A percentile compares a stretch with the other conserved stretches of the same genome.
phyloP scores from a whole-genome alignment of 2,888 invertebrate genomes.

The Eupithecia dodoneata region DNA sequence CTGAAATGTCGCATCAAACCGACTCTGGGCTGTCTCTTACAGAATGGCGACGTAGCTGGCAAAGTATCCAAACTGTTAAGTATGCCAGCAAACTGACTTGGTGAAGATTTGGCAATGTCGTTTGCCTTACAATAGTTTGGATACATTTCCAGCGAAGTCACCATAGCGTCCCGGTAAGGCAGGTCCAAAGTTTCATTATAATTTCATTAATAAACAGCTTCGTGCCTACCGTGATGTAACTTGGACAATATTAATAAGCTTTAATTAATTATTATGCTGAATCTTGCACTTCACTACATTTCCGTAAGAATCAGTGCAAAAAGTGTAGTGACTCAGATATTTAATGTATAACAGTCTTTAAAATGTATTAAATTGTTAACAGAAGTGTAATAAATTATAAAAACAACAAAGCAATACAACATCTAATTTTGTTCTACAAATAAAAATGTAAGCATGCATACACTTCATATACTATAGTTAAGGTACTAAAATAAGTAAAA shows the following conservation, averaged over 20 bases:
- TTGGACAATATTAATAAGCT: background rate
- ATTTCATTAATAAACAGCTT: background rate
- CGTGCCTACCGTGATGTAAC: background rate
- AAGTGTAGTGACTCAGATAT: background rate
- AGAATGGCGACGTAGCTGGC: background rate
- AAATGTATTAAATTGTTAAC: background rate
- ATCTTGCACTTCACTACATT: background rate
- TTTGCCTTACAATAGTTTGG: background rate
- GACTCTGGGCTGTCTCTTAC: background rate
- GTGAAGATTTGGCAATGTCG: background rate
- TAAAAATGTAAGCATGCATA: constrained; percentile 30
- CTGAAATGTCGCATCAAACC: background rate
- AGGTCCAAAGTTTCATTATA: background rate
- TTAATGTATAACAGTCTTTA: constrained; percentile 2
- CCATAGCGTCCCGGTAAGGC: background rate
- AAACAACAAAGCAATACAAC: background rate
- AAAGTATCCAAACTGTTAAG: background rate
- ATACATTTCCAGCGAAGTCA: background rate
- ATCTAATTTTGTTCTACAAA: constrained; percentile 22
- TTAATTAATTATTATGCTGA: constrained; percentile 1
- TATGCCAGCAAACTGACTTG: background rate
- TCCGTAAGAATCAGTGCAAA: background rate
- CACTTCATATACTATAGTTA: background rate
- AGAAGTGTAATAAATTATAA: background rate
- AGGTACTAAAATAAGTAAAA: constrained; percentile 1